These are phyloP conservation scores for Augochlorella aurata DNA, from an alignment of 2,888 invertebrate genomes.

Conservation along the genomic window DNA sequence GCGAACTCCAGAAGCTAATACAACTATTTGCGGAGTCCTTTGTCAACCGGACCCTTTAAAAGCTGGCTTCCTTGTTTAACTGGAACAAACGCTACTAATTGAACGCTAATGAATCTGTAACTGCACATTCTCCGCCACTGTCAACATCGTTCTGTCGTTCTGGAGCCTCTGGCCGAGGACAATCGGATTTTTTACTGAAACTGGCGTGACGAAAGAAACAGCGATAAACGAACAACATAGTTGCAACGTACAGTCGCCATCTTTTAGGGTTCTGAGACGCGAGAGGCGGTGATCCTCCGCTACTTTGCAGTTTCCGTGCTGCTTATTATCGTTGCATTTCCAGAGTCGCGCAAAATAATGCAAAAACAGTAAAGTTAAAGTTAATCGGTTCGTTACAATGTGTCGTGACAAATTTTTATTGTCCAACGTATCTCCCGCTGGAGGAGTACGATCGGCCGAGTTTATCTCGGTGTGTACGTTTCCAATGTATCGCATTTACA, in stretches of 20 bases:
- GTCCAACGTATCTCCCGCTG: constrained; percentile 35
- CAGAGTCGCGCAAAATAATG: constrained; percentile 19
- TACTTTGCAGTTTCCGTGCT: neutral
- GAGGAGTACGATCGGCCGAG: constrained; percentile 36
- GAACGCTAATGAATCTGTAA: constrained; percentile 79
- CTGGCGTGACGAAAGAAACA: neutral
- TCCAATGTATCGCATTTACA: constrained; percentile 58
- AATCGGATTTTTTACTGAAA: constrained; percentile 11
- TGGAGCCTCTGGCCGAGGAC: neutral
- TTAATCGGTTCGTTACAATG: constrained; percentile 42
- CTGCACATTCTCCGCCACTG: constrained; percentile 27
- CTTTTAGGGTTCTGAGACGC: neutral
- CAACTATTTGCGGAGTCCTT: constrained; percentile 74
- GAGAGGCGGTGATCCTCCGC: constrained; percentile 3
- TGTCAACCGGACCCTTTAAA: constrained; percentile 74
- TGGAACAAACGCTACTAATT: constrained; percentile 79
- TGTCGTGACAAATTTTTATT: constrained; percentile 57
- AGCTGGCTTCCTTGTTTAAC: constrained; percentile 75
- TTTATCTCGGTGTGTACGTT: constrained; percentile 61
- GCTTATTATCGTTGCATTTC: too few relatives aligned
- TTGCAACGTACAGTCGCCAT: neutral
- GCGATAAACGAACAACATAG: neutral
- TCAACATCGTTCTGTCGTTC: constrained; percentile 32
- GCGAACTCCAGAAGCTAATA: constrained; percentile 64
- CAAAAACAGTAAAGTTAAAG: constrained; percentile 1